Base-by-base conservation (phyloP, 2,113 vertebrate genomes). In the Pipra filicauda region DNA sequence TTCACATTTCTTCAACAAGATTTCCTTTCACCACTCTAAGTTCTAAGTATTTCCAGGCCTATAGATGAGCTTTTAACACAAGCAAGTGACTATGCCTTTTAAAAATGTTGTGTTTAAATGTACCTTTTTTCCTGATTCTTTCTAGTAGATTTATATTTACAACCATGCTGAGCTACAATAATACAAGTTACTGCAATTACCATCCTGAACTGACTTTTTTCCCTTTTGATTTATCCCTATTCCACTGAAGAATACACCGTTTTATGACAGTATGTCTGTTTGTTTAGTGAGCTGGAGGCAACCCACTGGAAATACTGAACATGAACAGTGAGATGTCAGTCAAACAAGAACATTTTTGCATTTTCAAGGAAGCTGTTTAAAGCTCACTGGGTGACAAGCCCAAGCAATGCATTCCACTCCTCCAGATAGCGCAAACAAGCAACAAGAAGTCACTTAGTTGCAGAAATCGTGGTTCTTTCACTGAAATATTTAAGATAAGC, bases 11-110 rank as follows among this genome's bases (percentile, higher is more conserved):
- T 98, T 87, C 89, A 95, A 86, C 41, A 58, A 52, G 51, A 96
- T 97, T 97, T 97, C 89, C 93, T 96, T 95, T 97, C 95, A 96
- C 88, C 61, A 65, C 52, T 90, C 88, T 48, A 93, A 44, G 80
- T 92, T 87, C 9, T 94, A 97, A 98, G 87, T 95, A 97, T 87
- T 97, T 97, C 93, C 95, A 97, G 96, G 70, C 77, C 91, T 97
- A 93, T 6, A 76, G 89, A 95, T 93, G 87, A 97, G 70, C 81
- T 97, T 94, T 96, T 96, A 91, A 84, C 93, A 93, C 64, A 85
- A 91, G 37, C 49, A 94, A 91, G 90, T 93, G 88, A 95, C 69
- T 77, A 9, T 46, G 58, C 65, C 78, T 93, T 87, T 93, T 88
- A 82, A 94, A 97, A 96, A 70, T 61, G 22, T 14, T 74, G 24